A percentile compares a stretch with the other conserved stretches of the same genome.
phyloP scores from a whole-genome alignment of 2,888 invertebrate genomes.

The Diplazon laetatorius region DNA sequence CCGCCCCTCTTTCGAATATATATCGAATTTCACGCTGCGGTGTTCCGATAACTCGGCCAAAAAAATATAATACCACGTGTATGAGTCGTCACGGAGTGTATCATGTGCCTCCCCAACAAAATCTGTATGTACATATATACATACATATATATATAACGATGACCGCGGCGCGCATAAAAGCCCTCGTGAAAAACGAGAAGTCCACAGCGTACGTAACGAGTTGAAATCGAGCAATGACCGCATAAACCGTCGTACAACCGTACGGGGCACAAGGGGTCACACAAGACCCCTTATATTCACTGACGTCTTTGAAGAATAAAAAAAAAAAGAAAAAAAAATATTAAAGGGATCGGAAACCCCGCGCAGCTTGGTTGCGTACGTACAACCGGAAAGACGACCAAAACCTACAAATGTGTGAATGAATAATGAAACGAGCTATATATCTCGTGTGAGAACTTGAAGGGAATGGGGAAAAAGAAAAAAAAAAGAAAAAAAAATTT shows the following conservation, averaged over 20 bases:
- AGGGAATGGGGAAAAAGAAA: constrained; percentile 57
- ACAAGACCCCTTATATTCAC: constrained; percentile 25
- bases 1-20: constrained; percentile 54
- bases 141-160: constrained; percentile 32
- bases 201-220: constrained; percentile 22
- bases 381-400: constrained; percentile 41
- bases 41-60: constrained; percentile 45
- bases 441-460: constrained; percentile 57
- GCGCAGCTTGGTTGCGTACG: not conserved
- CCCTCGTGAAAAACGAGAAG: constrained; percentile 3
- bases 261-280: not conserved
- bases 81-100: not conserved
- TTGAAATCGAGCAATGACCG: constrained; percentile 41
- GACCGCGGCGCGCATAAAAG: constrained; percentile 22
- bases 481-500: too few relatives aligned
- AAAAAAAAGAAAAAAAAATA: constrained; percentile 7
- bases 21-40: constrained; percentile 51
- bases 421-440: constrained; percentile 47
- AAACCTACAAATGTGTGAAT: constrained; percentile 57
- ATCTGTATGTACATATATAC: too few relatives aligned
- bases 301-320: constrained; percentile 19
- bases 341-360: not conserved
- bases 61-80: not conserved
- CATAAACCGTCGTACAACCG: not conserved
- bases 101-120: constrained; percentile 15